Percentiles rank a stretch among this genome's conserved stretches.
Evolutionary conservation across 2,797 vertebrate species (phyloP).

Genomic region (Dendrocincla fuliginosa): DNA sequence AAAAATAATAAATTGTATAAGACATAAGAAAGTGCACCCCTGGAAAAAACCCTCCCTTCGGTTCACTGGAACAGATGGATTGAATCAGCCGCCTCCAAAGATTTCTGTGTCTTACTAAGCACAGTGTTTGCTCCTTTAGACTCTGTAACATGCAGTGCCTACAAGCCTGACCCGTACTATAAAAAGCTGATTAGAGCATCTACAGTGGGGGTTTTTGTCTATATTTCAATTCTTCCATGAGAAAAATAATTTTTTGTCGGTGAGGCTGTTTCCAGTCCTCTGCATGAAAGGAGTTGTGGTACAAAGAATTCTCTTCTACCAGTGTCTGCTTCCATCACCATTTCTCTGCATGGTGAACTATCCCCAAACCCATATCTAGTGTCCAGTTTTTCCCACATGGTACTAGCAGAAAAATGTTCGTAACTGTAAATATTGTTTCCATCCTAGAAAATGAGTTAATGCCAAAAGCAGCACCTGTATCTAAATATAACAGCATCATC

Average conservation of each 20-base stretch:
- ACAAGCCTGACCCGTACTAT: neutral
- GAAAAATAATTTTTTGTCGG: neutral
- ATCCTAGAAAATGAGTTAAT: neutral
- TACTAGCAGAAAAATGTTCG: neutral
- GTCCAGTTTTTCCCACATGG: neutral
- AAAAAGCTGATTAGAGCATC: neutral
- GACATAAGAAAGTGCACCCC: neutral
- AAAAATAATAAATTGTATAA: neutral
- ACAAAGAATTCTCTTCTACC: neutral
- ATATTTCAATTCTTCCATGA: neutral
- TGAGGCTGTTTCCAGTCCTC: neutral
- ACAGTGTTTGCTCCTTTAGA: neutral
- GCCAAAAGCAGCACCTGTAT: neutral
- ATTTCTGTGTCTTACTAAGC: neutral
- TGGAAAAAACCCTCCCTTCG: neutral
- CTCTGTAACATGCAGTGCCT: neutral
- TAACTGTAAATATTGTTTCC: neutral
- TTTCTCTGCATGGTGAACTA: neutral
- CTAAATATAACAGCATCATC: neutral
- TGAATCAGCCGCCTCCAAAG: neutral
- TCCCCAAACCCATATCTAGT: neutral
- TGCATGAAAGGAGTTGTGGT: neutral
- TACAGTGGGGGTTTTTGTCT: neutral
- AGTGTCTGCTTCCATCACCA: neutral
- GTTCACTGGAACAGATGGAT: neutral